These are phyloP conservation scores for Prinia subflava DNA, from an alignment of 2,113 vertebrate genomes.

Conservation along the genomic window DNA sequence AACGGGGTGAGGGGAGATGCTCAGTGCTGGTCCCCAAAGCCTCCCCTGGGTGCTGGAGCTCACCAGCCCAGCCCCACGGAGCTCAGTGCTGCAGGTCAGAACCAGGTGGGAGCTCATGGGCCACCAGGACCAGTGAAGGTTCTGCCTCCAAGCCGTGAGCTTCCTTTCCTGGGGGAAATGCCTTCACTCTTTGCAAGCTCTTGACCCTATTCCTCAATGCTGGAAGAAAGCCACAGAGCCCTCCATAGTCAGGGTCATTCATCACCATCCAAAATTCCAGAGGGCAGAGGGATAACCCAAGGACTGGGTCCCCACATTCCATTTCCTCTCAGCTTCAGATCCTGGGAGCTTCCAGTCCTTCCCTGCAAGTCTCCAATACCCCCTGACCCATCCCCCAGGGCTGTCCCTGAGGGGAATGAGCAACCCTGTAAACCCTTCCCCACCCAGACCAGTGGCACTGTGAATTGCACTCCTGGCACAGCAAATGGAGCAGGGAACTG, in stretches of 20 bases:
- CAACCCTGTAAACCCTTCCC: neutral
- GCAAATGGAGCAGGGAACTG: neutral
- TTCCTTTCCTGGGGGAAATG: neutral
- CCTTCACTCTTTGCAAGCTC: neutral
- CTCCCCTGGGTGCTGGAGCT: neutral
- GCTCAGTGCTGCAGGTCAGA: fast-evolving
- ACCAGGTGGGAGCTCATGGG: neutral
- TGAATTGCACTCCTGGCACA: neutral
- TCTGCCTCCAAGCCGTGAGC: neutral
- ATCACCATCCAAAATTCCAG: neutral
- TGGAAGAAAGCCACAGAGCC: neutral
- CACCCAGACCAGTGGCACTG: neutral
- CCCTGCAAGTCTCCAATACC: too few species aligned
- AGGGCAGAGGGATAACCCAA: neutral
- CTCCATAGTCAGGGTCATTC: neutral
- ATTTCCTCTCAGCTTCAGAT: neutral
- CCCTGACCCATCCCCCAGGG: neutral
- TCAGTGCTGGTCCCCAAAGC: neutral
- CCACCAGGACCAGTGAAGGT: neutral
- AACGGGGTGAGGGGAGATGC: neutral
- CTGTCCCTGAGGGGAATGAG: neutral
- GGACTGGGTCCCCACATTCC: neutral
- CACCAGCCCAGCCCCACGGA: neutral
- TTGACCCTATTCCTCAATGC: neutral
- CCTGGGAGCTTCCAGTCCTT: neutral